These are phyloP conservation scores for Galeruca laticollis DNA, from an alignment of 2,888 invertebrate genomes.

Conservation along the genomic window DNA sequence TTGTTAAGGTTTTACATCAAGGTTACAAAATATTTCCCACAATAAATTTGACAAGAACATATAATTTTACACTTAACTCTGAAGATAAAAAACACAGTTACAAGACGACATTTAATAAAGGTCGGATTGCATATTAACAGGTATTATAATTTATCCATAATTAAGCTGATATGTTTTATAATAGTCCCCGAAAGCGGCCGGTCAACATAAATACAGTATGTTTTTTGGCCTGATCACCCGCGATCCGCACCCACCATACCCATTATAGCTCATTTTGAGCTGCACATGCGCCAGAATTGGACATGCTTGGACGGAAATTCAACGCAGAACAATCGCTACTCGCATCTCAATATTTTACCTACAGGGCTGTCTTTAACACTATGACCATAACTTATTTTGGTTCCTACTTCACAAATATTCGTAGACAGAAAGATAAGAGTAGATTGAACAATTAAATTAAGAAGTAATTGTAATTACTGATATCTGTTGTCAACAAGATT, in stretches of 20 bases:
- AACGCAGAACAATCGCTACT: slow-evolving; percentile 61
- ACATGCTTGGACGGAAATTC: slow-evolving; percentile 68
- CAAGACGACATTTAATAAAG: slow-evolving; percentile 67
- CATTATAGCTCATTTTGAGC: slow-evolving; percentile 64
- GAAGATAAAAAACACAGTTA: slow-evolving; percentile 65
- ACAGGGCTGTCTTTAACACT: slow-evolving; percentile 11
- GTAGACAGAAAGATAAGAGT: background rate
- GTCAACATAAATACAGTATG: slow-evolving; percentile 47
- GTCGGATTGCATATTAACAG: slow-evolving; percentile 67
- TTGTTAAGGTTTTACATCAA: slow-evolving; percentile 40
- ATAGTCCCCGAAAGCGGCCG: slow-evolving; percentile 74
- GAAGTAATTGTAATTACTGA: no score
- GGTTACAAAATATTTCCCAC: slow-evolving; percentile 55
- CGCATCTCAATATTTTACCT: slow-evolving; percentile 33
- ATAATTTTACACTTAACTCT: slow-evolving; percentile 62
- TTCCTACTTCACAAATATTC: background rate
- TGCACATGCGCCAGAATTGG: slow-evolving; percentile 59
- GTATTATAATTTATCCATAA: slow-evolving; percentile 70
- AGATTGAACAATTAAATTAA: no score
- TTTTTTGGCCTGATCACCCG: slow-evolving; percentile 62
- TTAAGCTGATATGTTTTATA: slow-evolving; percentile 80
- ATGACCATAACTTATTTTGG: background rate
- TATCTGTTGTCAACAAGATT: no score
- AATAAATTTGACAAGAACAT: slow-evolving; percentile 59
- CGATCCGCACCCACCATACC: slow-evolving; percentile 67